Evolutionary conservation across 2,113 vertebrate species (phyloP).

Genomic region (Sterrhoptilus dennistouni): DNA sequence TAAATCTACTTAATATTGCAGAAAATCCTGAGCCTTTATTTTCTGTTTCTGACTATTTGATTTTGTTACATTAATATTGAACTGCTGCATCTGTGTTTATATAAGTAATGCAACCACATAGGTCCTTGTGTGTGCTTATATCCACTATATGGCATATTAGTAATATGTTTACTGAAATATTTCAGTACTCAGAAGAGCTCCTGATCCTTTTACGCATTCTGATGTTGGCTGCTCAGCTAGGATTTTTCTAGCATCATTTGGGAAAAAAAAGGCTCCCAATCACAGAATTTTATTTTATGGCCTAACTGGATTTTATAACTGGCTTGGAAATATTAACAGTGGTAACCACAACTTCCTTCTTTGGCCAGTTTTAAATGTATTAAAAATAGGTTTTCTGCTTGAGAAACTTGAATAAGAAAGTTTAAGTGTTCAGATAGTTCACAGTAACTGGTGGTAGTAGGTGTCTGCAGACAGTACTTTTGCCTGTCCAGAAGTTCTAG

Average conservation of each 20-base stretch:
- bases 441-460: not conserved
- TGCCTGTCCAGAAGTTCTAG: not conserved
- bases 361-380: not conserved
- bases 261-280: accelerated
- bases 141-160: not conserved
- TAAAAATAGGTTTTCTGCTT: not conserved
- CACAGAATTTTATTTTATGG: not conserved
- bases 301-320: not conserved
- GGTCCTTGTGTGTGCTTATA: not conserved
- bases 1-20: not conserved
- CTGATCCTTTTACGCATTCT: not conserved
- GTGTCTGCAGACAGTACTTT: not conserved
- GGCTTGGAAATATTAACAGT: not conserved
- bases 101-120: not conserved
- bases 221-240: not conserved
- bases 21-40: not conserved
- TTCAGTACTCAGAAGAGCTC: not conserved
- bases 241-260: not conserved
- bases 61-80: not conserved
- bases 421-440: not conserved
- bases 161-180: not conserved
- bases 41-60: not conserved
- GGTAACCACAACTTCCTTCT: not conserved
- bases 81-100: not conserved
- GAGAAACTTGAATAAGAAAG: not conserved